Conservation (phyloP, 2,113 vertebrate genomes). For the Takifugu bimaculatus region DNA sequence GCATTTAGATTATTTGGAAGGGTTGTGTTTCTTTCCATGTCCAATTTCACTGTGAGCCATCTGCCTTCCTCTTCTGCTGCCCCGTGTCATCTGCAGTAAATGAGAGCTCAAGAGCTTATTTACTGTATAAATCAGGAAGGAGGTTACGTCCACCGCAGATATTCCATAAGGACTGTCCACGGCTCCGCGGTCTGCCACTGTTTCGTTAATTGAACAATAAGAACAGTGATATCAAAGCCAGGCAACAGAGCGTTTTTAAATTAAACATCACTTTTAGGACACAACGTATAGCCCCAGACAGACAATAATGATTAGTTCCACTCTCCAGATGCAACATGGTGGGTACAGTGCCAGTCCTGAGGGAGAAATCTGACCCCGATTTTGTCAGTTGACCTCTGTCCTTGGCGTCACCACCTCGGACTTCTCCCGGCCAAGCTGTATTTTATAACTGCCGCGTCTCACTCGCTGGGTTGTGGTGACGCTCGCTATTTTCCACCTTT, state of each 20-base stretch:
- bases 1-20: no score
- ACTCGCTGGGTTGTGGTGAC: slow-evolving; percentile 20
- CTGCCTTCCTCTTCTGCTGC: no score
- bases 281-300: not conserved
- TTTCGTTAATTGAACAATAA: slow-evolving; percentile 45
- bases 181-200: slow-evolving; percentile 42
- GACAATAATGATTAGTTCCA: not conserved
- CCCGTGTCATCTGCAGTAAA: no score
- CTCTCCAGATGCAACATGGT: not conserved
- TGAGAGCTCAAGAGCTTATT: no score
- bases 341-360: slow-evolving; percentile 10
- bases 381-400: slow-evolving; percentile 25
- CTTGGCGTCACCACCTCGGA: slow-evolving; percentile 14
- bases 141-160: not conserved
- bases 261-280: slow-evolving; percentile 8
- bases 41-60: no score
- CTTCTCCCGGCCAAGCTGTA: slow-evolving; percentile 1
- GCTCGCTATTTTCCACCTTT: slow-evolving; percentile 32
- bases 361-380: slow-evolving; percentile 14
- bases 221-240: slow-evolving; percentile 9
- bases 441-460: slow-evolving; percentile 27
- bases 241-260: slow-evolving; percentile 1
- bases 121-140: not conserved
- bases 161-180: slow-evolving; percentile 38
- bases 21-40: no score